phyloP scores from a whole-genome alignment of 2,888 invertebrate species.

The Thelaira solivaga region DNA sequence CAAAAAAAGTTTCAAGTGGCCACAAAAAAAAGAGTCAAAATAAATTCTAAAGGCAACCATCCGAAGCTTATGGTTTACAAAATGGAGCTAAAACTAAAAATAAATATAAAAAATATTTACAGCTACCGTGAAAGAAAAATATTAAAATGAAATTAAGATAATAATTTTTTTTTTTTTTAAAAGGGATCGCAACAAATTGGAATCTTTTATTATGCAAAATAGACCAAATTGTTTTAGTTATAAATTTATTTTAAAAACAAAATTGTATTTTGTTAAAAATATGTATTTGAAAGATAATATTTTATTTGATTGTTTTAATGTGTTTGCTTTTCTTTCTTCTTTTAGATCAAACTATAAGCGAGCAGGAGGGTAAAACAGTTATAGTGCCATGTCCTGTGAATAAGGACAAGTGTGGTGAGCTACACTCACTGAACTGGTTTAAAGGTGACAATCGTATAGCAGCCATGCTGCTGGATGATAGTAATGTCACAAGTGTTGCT shows the following conservation, averaged over 20 bases:
- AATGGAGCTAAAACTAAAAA: conserved; percentile 13
- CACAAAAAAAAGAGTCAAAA: conserved; percentile 27
- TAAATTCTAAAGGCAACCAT: conserved; percentile 6
- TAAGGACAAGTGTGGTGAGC: conserved; percentile 82
- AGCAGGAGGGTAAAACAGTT: conserved; percentile 78
- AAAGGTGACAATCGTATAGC: conserved; percentile 79
- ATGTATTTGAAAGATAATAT: background rate
- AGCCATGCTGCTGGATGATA: conserved; percentile 76
- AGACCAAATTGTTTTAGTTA: too few relatives aligned
- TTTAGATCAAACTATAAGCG: conserved; percentile 74
- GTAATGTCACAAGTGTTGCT: conserved; percentile 75
- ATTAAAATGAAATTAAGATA: too few relatives aligned
- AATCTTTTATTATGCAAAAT: too few relatives aligned
- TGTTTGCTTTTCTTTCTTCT: conserved; percentile 17
- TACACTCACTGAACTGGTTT: conserved; percentile 89
- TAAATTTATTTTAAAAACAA: too few relatives aligned
- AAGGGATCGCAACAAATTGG: too few relatives aligned
- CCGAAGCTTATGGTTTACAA: background rate
- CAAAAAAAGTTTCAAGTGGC: conserved; percentile 5
- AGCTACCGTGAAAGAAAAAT: too few relatives aligned
- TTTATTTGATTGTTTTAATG: conserved; percentile 9
- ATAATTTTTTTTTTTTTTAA: too few relatives aligned
- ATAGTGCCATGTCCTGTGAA: conserved; percentile 84
- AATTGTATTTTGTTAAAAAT: background rate
- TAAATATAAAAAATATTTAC: too few relatives aligned